Conservation (phyloP, 2,113 vertebrate species). For the Mus musculus region GRCm39 chr4:123483001-123483500, state of each 20-base stretch:
- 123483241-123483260: not conserved
- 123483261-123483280: not conserved
- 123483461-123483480: not conserved
- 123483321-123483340: slow-evolving; percentile 1
- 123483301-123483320: slow-evolving; percentile 4
- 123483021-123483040: not conserved
- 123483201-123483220: too few species aligned
- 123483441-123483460: not conserved
- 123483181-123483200: not conserved
- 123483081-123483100: not conserved
- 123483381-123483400: not conserved
- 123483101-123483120: slow-evolving; percentile 1
- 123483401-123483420: not conserved
- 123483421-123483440: not conserved
- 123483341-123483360: slow-evolving; percentile 38
- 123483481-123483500: not conserved
- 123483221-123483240: slow-evolving; percentile 22
- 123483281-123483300: not conserved
- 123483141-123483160: not conserved
- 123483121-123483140: not conserved
- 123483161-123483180: not conserved
- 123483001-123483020: slow-evolving; percentile 64
- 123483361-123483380: not conserved
- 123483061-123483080: slow-evolving; percentile 14
- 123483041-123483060: slow-evolving; percentile 19